phyloP scores from a whole-genome alignment of 2,113 vertebrate genomes.

The Pholis gunnellus region DNA sequence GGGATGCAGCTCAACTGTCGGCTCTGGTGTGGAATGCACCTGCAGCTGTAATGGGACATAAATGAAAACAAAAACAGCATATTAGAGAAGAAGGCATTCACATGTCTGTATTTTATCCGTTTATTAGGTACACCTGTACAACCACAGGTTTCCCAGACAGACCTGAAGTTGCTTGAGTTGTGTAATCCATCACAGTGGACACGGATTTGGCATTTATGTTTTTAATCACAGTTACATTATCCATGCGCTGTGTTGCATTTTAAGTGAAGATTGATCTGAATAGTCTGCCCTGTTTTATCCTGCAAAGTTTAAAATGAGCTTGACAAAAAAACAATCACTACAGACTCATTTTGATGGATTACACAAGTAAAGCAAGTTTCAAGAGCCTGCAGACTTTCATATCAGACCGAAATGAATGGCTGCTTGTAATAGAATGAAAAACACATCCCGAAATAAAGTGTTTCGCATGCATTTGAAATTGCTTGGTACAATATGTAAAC shows the following conservation, averaged over 20 bases:
- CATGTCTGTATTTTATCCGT: background rate
- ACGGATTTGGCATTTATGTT: background rate
- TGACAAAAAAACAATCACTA: background rate
- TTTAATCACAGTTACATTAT: background rate
- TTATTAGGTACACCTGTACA: background rate
- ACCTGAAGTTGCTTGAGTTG: background rate
- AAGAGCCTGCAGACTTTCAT: background rate
- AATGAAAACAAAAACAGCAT: background rate
- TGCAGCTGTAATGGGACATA: constrained; percentile 14
- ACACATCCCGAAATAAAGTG: background rate
- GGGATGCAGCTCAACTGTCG: constrained; percentile 84
- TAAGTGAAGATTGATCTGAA: background rate
- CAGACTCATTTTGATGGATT: background rate
- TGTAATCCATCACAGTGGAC: background rate
- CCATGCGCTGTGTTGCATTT: background rate
- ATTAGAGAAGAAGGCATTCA: background rate
- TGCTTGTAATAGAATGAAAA: background rate
- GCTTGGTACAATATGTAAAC: background rate
- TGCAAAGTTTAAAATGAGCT: background rate
- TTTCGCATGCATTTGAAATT: background rate
- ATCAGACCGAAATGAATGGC: background rate
- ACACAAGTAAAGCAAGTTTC: background rate
- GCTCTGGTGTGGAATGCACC: constrained; percentile 80
- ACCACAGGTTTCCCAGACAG: background rate
- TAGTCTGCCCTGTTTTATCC: background rate